Evolutionary conservation across 2,797 vertebrate species (phyloP).

Genomic region (Microcaecilia unicolor): DNA sequence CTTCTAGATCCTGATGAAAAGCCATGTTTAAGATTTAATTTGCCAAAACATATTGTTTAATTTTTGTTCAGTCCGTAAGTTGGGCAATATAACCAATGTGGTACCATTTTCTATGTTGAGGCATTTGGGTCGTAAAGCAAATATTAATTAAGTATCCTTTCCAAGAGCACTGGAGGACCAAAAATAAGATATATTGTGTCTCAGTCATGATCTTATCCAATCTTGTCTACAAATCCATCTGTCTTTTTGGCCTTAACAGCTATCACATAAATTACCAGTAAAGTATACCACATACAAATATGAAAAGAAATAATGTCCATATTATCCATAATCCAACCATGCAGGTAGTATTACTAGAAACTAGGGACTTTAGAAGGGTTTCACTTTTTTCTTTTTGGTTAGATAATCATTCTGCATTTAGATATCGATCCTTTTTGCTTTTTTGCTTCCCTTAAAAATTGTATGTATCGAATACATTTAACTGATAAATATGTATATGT

Average conservation of each 20-base stretch:
- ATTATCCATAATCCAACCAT: slow-evolving; percentile 57
- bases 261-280: slow-evolving; percentile 60
- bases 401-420: slow-evolving; percentile 68
- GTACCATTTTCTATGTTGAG: slow-evolving; percentile 62
- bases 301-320: slow-evolving; percentile 54
- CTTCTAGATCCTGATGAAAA: slow-evolving; percentile 84
- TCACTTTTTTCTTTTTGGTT: slow-evolving; percentile 53
- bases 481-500: slow-evolving; percentile 65
- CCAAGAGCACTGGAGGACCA: slow-evolving; percentile 70
- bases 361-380: slow-evolving; percentile 53
- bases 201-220: slow-evolving; percentile 58
- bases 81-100: slow-evolving; percentile 70
- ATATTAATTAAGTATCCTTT: slow-evolving; percentile 56
- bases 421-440: slow-evolving; percentile 65
- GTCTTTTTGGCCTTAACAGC: slow-evolving; percentile 64
- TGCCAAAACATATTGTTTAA: slow-evolving; percentile 85
- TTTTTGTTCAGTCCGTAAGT: slow-evolving; percentile 61
- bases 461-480: slow-evolving; percentile 76
- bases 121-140: slow-evolving; percentile 62
- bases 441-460: slow-evolving; percentile 67
- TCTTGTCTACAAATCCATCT: slow-evolving; percentile 55
- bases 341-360: slow-evolving; percentile 62
- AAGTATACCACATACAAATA: slow-evolving; percentile 63
- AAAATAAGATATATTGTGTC: slow-evolving; percentile 63
- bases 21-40: slow-evolving; percentile 83